A percentile compares a stretch with the other conserved stretches of the same genome.
phyloP scores from a whole-genome alignment of 1,140 invertebrate genomes.

The Lepidurus couesii region DNA sequence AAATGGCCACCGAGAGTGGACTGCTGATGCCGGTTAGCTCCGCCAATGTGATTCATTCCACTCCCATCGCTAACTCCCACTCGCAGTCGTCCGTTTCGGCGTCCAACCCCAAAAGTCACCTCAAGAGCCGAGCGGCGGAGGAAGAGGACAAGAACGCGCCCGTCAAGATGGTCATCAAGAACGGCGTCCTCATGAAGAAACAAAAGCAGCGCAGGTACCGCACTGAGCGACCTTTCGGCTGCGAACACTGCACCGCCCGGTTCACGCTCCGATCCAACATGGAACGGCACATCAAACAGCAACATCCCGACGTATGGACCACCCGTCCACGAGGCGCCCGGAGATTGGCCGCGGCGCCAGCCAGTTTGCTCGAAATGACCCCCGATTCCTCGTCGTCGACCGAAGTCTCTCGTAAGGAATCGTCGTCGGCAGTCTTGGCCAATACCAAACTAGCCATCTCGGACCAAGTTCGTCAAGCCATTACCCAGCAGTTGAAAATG shows the following conservation, averaged over 20 bases:
- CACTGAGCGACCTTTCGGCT: conserved; percentile 83
- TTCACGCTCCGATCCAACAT: conserved; percentile 88
- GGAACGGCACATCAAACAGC: conserved; percentile 88
- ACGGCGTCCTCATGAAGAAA: conserved; percentile 79
- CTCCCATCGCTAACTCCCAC: not conserved
- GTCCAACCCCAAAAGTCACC: conserved; percentile 6
- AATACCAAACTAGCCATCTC: conserved; percentile 45
- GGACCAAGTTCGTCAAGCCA: conserved; percentile 70
- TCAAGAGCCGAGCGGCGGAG: not conserved
- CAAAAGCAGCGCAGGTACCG: conserved; percentile 83
- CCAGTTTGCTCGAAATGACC: not conserved
- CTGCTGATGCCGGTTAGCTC: conserved; percentile 29
- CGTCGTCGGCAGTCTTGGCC: not conserved
- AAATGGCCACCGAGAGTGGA: conserved; percentile 2
- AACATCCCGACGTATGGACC: conserved; percentile 82
- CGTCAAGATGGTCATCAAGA: conserved; percentile 78
- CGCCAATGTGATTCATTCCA: not conserved
- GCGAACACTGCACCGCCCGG: conserved; percentile 77
- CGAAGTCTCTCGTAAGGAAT: conserved; percentile 35
- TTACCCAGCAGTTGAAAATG: conserved; percentile 67
- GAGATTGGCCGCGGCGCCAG: conserved; percentile 45
- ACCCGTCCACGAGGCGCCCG: conserved; percentile 58
- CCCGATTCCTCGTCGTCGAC: conserved; percentile 35
- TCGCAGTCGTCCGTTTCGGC: not conserved
- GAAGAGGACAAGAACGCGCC: not conserved